These are phyloP conservation scores for Diplazon laetatorius DNA, from an alignment of 2,888 invertebrate genomes.

Conservation along the genomic window DNA sequence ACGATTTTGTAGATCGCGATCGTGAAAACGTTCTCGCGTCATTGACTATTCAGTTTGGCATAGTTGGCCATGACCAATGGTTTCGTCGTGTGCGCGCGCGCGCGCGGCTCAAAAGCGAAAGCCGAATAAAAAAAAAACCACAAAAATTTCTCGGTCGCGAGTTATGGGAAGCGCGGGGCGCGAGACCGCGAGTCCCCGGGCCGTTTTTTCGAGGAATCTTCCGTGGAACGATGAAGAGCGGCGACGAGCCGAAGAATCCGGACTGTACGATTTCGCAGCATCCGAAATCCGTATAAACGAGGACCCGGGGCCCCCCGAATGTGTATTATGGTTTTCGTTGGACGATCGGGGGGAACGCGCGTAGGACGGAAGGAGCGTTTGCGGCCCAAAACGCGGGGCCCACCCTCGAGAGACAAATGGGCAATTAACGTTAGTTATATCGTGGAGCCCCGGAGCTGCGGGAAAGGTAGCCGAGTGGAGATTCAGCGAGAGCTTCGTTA, in stretches of 20 bases:
- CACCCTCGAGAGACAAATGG: slow-evolving; percentile 63
- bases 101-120: slow-evolving; percentile 35
- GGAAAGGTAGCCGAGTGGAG: slow-evolving; percentile 17
- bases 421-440: slow-evolving; percentile 66
- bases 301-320: too few relatives aligned
- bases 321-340: slow-evolving; percentile 53
- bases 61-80: slow-evolving; percentile 43
- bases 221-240: slow-evolving; percentile 37
- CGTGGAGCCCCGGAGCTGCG: slow-evolving; percentile 43
- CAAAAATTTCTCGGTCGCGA: slow-evolving; percentile 58
- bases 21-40: slow-evolving; percentile 43
- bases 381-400: slow-evolving; percentile 39
- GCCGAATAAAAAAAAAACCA: too few relatives aligned
- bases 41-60: slow-evolving; percentile 60
- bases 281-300: slow-evolving; percentile 8
- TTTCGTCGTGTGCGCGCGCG: slow-evolving; percentile 32
- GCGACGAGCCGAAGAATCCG: slow-evolving; percentile 12
- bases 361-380: slow-evolving; percentile 63
- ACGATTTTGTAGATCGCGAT: slow-evolving; percentile 31
- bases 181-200: slow-evolving; percentile 51
- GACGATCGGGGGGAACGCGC: slow-evolving; percentile 56
- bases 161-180: slow-evolving; percentile 56
- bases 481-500: slow-evolving; percentile 35
- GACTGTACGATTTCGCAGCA: slow-evolving; percentile 10
- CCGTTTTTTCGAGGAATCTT: slow-evolving; percentile 60